Evolutionary conservation across 2,113 vertebrate genomes (phyloP), one percentile per base, ranked within the genome.

Genomic region (Coptodon bakossiorum): DNA sequence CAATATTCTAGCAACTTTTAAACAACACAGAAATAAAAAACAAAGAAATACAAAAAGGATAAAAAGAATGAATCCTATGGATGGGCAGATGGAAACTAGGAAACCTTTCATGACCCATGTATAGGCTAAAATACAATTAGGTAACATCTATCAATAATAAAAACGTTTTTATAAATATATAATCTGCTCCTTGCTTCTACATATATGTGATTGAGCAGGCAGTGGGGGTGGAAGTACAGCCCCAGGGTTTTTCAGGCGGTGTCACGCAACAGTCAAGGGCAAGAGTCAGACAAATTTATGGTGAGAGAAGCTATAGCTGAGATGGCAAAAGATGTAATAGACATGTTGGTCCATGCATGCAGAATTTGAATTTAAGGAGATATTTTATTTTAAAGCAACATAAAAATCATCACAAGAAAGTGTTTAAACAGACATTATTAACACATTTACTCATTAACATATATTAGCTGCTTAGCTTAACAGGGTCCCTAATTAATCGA

Each of bases 251-350:
- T 82, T 56, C 24, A 88, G 82, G 50, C 22, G 1, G 57, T 86
- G 57, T 82, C 81, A 73, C 38, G 87, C 9, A 57, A 59, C 82
- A 36, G 63, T 90, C 53, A 80, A 82, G 78, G 63, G 68, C 76
- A 61, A 53, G 53, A 54, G 10, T 78, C 80, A 82, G 82, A 86
- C 79, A 90, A 88, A 88, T 92, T 48, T 86, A 86, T 66, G 81
- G 50, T 61, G 82, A 88, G 87, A 81, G 84, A 43, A 87, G 76
- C 66, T n/a, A 68, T 57, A 86, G 80, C 81, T 76, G 81, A 38
- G 63, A 68, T 38, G 12, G 63, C 19, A 68, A 68, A 38, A 1
- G 6, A 22, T 38, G 19, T 22, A 22, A 38, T 38, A 68, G 19
- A 68, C 19, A 68, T 7, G 19, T 38, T 11, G 4, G 19, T 13